These are phyloP conservation scores for Stegostoma tigrinum DNA, from an alignment of 2,113 vertebrate species.

Conservation along the genomic window DNA sequence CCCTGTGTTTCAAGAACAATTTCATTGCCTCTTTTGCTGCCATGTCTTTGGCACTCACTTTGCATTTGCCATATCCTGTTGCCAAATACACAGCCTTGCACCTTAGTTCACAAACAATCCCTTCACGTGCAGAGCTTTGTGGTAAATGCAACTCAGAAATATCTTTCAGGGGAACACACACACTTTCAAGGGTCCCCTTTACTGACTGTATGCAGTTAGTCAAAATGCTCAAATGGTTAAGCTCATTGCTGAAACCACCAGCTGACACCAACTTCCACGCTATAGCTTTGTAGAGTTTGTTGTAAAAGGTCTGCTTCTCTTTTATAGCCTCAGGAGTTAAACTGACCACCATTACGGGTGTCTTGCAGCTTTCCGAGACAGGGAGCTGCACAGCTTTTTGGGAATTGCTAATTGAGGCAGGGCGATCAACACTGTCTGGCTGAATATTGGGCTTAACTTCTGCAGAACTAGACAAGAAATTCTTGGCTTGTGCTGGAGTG, in stretches of 20 bases:
- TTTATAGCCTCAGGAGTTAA: conserved; percentile 66
- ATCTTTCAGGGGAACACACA: conserved; percentile 88
- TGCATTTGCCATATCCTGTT: conserved; percentile 89
- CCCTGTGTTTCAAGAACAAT: conserved; percentile 88
- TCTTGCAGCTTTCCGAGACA: not conserved
- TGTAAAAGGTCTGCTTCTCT: conserved; percentile 88
- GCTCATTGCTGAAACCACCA: conserved; percentile 80
- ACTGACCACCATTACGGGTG: conserved; percentile 44
- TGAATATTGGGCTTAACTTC: not conserved
- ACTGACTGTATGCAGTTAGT: conserved; percentile 80
- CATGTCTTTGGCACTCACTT: conserved; percentile 81
- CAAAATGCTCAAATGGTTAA: conserved; percentile 85
- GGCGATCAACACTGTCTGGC: not conserved
- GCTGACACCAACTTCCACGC: conserved; percentile 94
- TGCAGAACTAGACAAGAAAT: not conserved
- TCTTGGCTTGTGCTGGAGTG: not conserved
- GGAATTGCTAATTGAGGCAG: not conserved
- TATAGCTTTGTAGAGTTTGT: conserved; percentile 90
- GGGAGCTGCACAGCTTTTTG: not conserved
- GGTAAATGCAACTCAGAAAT: conserved; percentile 82
- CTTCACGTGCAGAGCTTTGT: conserved; percentile 79
- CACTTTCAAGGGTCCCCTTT: conserved; percentile 80
- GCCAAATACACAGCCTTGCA: conserved; percentile 88
- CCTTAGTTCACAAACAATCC: conserved; percentile 90
- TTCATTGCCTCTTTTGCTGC: conserved; percentile 93